These are phyloP conservation scores for Scytalopus superciliaris DNA, from an alignment of 2,113 vertebrate species.

Conservation along the genomic window DNA sequence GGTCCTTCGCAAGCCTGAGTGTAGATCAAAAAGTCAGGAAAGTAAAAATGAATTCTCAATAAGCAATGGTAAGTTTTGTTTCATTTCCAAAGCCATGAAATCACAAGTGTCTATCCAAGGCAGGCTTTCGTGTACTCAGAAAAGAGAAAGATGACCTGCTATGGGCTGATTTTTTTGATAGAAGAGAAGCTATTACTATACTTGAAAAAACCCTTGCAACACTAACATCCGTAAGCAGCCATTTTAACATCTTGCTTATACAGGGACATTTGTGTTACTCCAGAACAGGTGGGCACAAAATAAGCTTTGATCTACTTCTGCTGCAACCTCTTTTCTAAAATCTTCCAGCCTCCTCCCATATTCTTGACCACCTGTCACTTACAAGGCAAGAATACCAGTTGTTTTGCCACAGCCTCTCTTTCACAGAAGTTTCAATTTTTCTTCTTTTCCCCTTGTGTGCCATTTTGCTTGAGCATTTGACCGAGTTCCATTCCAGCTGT, in stretches of 20 bases:
- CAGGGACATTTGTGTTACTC: not conserved
- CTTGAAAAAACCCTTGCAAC: not conserved
- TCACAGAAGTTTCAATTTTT: not conserved
- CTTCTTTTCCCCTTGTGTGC: not conserved
- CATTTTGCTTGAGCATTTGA: not conserved
- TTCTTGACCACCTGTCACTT: not conserved
- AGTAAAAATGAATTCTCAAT: not conserved
- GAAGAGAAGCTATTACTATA: not conserved
- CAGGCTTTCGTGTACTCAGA: not conserved
- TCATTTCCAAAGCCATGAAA: not conserved
- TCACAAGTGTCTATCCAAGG: not conserved
- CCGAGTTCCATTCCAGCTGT: not conserved
- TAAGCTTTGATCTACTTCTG: not conserved
- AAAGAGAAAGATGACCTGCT: not conserved
- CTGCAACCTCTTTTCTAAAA: not conserved
- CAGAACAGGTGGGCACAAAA: not conserved
- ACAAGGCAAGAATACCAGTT: not conserved
- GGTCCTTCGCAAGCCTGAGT: not conserved
- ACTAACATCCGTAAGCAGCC: not conserved
- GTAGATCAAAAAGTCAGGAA: not conserved
- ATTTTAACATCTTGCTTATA: not conserved
- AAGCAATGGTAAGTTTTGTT: not conserved
- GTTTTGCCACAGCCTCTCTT: not conserved
- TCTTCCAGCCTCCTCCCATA: not conserved
- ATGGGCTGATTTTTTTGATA: not conserved